Base-by-base conservation (phyloP, 1,140 invertebrate genomes). In the Diplogasteroides magnus region DNA sequence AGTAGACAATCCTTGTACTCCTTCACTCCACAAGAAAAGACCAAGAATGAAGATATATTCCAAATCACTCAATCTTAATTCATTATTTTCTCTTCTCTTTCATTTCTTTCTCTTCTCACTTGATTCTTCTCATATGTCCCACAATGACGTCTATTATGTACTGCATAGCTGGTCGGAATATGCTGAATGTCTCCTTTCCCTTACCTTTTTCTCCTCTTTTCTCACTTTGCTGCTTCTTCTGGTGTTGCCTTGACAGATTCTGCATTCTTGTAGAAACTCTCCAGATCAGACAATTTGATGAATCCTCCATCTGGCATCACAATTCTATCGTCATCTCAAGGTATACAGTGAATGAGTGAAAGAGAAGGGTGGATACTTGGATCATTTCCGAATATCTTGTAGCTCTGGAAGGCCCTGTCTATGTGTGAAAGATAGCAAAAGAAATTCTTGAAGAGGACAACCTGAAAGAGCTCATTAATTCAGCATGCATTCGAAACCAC, bases 371-470 rank as follows among this genome's bases (percentile, higher is more conserved):
- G 37, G 37, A 48, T 48, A 48, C 37, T 48, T 11, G 37, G 31
- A 61, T 71, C 63, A 25, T 61, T 63, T n/a, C 63, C 69, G 32
- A 71, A 71, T 2, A 31, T 65, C 28, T 66, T 71, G 31, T 59
- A 71, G 0, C 62, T 64, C 29, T 71, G 69, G 58, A 64, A 71
- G 3, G 69, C 69, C 1, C 69, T n/a, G 48, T 71, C 69, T 0
- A 63, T 71, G 25, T 71, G 69, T 1, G 69, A 71, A n/a, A 71
- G 60, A 27, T 71, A 71, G 57, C 69, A 71, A 37, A 71, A 71
- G 37, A 71, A 71, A 25, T 71, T 71, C 60, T 71, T 71, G 57
- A 71, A 71, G 13, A 71, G 27, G 6, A 63, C 29, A 32, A 66
- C 62, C 69, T 71, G 23, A 65, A 71, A 23, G 6, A 13, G 26